These are phyloP conservation scores for Merluccius polli DNA, from an alignment of 2,797 vertebrate genomes.

Conservation along the genomic window DNA sequence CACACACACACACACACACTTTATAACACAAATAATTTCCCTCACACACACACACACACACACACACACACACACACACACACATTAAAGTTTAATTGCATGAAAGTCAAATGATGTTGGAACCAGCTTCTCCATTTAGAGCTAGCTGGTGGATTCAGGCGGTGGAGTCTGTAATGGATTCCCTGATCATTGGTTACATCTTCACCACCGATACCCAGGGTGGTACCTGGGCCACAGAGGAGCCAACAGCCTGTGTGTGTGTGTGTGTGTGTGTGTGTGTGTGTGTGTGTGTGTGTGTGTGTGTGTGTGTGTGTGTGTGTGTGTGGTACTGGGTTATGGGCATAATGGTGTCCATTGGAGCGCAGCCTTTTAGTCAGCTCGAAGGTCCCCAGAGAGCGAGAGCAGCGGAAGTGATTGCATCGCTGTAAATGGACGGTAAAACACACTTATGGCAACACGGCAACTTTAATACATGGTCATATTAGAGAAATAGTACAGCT, in stretches of 20 bases:
- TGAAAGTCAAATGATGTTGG: conserved; percentile 94
- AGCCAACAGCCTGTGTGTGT: conserved; percentile 37
- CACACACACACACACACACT: neutral
- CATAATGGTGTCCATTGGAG: conserved; percentile 64
- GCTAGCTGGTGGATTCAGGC: conserved; percentile 79
- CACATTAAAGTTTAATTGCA: conserved; percentile 85
- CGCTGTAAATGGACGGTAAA: conserved; percentile 66
- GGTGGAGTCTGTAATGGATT: conserved; percentile 79
- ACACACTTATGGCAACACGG: conserved; percentile 40
- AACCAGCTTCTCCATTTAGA: conserved; percentile 88
- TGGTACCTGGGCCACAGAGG: conserved; percentile 51
- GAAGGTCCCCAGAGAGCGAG: conserved; percentile 41
- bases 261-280: too few relatives aligned
- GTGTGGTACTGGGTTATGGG: conserved; percentile 25
- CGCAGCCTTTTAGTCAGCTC: conserved; percentile 67
- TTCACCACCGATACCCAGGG: conserved; percentile 79
- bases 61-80: conserved; percentile 19
- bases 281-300: too few relatives aligned
- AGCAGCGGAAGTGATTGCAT: conserved; percentile 52
- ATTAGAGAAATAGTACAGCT: neutral
- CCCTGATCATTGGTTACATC: conserved; percentile 79
- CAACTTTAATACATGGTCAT: conserved; percentile 22
- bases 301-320: neutral
- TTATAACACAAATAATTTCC: neutral
- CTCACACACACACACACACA: conserved; percentile 16